phyloP scores from a whole-genome alignment of 2,113 vertebrate genomes.

The Ascaphus truei region DNA sequence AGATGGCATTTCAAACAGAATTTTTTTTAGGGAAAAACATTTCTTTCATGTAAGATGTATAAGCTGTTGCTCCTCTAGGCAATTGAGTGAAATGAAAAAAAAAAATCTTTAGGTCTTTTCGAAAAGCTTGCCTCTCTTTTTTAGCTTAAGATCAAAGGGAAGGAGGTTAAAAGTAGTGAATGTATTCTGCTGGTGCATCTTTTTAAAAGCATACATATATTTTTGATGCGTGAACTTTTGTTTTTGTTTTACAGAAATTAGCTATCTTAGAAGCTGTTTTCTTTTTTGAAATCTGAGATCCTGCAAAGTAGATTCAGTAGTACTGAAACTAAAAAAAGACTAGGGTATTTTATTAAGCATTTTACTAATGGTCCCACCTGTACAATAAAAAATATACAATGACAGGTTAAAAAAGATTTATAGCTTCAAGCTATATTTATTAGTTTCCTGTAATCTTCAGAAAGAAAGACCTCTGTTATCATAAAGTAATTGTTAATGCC shows the following conservation, averaged over 20 bases:
- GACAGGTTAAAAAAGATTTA: slow-evolving; percentile 38
- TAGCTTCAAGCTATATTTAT: slow-evolving; percentile 34
- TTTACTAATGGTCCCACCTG: slow-evolving; percentile 9
- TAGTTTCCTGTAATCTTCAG: slow-evolving; percentile 12
- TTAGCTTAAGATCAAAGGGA: slow-evolving; percentile 55
- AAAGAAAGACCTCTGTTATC: slow-evolving; percentile 28
- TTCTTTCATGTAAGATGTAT: slow-evolving; percentile 56
- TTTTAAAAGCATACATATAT: not conserved
- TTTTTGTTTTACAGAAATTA: not conserved
- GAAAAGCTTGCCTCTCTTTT: slow-evolving; percentile 59
- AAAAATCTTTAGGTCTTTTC: slow-evolving; percentile 55
- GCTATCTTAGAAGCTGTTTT: not conserved
- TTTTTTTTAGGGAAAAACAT: slow-evolving; percentile 63
- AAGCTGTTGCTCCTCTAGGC: slow-evolving; percentile 48
- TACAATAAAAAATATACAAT: slow-evolving; percentile 11
- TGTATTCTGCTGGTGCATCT: not conserved
- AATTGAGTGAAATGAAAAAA: slow-evolving; percentile 61
- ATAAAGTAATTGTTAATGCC: slow-evolving; percentile 34
- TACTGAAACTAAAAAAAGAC: not conserved
- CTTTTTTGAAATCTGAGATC: not conserved
- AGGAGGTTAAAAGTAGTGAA: slow-evolving; percentile 41
- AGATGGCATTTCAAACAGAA: slow-evolving; percentile 58
- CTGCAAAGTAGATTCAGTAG: not conserved
- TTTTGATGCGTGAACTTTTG: not conserved
- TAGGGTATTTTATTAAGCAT: not conserved